phyloP scores from a whole-genome alignment of 1,140 invertebrate species.

The Polyergus mexicanus region DNA sequence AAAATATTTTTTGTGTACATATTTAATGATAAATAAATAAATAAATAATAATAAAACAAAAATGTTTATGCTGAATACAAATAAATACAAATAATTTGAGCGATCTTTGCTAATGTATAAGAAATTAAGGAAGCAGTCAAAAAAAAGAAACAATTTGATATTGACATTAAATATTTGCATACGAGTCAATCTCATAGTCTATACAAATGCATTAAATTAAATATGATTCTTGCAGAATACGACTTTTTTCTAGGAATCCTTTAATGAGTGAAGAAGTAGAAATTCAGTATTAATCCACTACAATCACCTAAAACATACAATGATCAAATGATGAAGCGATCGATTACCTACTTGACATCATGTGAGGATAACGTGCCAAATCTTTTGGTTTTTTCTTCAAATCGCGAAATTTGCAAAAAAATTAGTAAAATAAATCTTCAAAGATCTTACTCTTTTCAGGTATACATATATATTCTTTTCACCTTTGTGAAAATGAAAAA shows the following conservation, averaged over 20 bases:
- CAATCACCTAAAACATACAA: constrained; percentile 81
- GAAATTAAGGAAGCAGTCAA: constrained; percentile 16
- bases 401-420: constrained; percentile 42
- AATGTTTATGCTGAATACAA: constrained; percentile 9
- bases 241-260: constrained; percentile 60
- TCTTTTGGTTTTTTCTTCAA: background rate
- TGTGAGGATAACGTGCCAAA: constrained; percentile 9
- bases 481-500: constrained; percentile 38
- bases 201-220: constrained; percentile 61
- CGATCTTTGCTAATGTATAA: constrained; percentile 38
- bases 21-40: constrained; percentile 55
- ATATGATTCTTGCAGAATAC: constrained; percentile 40
- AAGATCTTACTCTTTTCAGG: constrained; percentile 10
- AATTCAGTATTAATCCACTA: constrained; percentile 74
- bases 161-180: constrained; percentile 43
- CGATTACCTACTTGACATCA: constrained; percentile 18
- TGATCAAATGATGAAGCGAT: constrained; percentile 67
- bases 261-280: constrained; percentile 67
- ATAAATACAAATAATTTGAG: constrained; percentile 37
- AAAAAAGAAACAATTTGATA: constrained; percentile 32
- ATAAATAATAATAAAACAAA: constrained; percentile 16
- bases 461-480: constrained; percentile 40
- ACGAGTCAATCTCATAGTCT: constrained; percentile 30
- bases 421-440: constrained; percentile 43
- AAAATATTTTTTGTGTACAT: constrained; percentile 1